Evolutionary conservation across 1,140 invertebrate genomes (phyloP).

Genomic region (Drosophila murphyi): DNA sequence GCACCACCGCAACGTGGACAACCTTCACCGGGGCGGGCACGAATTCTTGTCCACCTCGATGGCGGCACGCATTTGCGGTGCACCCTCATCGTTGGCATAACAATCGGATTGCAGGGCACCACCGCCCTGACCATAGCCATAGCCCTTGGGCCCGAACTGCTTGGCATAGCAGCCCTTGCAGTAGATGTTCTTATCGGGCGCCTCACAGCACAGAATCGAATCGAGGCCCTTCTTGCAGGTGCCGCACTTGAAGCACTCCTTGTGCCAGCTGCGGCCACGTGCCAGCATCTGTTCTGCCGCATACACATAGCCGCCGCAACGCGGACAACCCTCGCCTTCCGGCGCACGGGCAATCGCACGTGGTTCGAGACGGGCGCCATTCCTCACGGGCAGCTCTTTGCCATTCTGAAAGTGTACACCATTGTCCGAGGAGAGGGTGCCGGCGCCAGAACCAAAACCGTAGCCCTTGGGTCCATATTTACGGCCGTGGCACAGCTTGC

Average conservation of each 20-base stretch:
- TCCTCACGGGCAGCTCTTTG: slow-evolving; percentile 57
- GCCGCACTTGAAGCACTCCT: slow-evolving; percentile 97
- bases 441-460: slow-evolving; percentile 99
- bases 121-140: slow-evolving; percentile 96
- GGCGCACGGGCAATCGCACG: slow-evolving; percentile 92
- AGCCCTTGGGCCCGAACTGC: slow-evolving; percentile 97
- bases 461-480: slow-evolving; percentile 99
- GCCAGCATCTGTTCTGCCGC: slow-evolving; percentile 97
- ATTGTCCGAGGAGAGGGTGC: slow-evolving; percentile 97
- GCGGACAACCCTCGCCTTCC: slow-evolving; percentile 94
- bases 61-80: slow-evolving; percentile 85
- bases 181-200: slow-evolving; percentile 98
- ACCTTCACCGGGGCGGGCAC: slow-evolving; percentile 92
- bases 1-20: slow-evolving; percentile 95
- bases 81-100: slow-evolving; percentile 75
- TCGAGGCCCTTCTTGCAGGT: slow-evolving; percentile 97
- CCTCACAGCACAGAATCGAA: slow-evolving; percentile 97
- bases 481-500: slow-evolving; percentile 98
- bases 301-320: slow-evolving; percentile 96
- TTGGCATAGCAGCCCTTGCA: slow-evolving; percentile 98
- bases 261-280: slow-evolving; percentile 96
- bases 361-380: slow-evolving; percentile 86
- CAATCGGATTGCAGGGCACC: slow-evolving; percentile 94
- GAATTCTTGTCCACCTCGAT: slow-evolving; percentile 92
- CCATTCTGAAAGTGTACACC: slow-evolving; percentile 91